Evolutionary conservation across 2,888 invertebrate genomes (phyloP).

Genomic region (Lasioglossum lativentre): DNA sequence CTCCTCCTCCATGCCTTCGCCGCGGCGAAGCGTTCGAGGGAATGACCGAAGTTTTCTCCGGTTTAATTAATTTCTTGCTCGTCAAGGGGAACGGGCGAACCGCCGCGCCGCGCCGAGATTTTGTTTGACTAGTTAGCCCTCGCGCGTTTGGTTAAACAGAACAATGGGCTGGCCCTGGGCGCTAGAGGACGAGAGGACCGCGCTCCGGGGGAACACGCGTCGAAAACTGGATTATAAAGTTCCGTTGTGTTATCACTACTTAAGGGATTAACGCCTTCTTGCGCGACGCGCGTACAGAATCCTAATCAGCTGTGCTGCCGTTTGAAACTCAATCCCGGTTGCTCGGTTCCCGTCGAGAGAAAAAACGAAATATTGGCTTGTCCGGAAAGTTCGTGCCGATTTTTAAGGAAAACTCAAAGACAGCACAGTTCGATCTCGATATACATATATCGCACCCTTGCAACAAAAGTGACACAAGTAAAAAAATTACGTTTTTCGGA

Average conservation of each 20-base stretch:
- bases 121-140: constrained; percentile 32
- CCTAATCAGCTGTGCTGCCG: constrained; percentile 59
- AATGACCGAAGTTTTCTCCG: constrained; percentile 29
- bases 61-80: constrained; percentile 58
- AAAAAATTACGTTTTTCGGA: too few species aligned
- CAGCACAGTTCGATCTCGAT: too few species aligned
- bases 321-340: constrained; percentile 35
- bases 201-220: constrained; percentile 54
- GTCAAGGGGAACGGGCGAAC: not conserved
- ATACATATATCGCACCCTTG: too few species aligned
- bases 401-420: not conserved
- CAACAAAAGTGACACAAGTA: too few species aligned
- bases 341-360: not conserved
- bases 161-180: constrained; percentile 20
- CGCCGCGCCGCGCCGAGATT: not conserved
- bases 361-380: not conserved
- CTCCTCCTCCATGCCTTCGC: not conserved
- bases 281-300: constrained; percentile 54
- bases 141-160: constrained; percentile 29
- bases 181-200: not conserved
- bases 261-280: constrained; percentile 69
- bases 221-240: constrained; percentile 74
- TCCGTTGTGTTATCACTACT: constrained; percentile 72
- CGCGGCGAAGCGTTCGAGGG: not conserved
- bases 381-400: not conserved